These are phyloP conservation scores for Spea hammondii DNA, from an alignment of 2,797 vertebrate genomes.

Conservation along the genomic window DNA sequence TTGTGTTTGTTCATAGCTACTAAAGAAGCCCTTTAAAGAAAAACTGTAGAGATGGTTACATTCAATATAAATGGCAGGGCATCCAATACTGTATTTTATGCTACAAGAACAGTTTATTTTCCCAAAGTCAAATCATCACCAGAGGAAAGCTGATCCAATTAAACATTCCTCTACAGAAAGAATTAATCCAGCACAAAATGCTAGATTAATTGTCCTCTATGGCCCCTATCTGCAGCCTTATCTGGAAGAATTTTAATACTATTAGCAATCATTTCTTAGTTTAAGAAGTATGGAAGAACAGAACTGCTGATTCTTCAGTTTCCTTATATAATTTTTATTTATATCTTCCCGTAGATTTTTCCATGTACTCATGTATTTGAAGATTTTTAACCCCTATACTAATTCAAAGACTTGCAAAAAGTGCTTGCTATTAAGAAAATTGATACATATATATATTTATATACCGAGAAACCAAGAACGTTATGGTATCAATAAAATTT, in stretches of 20 bases:
- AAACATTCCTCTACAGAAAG: slow-evolving; percentile 8
- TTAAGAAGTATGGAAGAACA: neutral
- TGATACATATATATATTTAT: too few relatives aligned
- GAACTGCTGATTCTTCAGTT: neutral
- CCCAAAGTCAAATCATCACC: slow-evolving; percentile 13
- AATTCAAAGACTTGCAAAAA: too few relatives aligned
- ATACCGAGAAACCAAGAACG: too few relatives aligned
- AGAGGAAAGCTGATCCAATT: slow-evolving; percentile 17
- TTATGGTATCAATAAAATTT: too few relatives aligned
- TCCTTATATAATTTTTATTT: too few relatives aligned
- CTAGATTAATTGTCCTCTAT: slow-evolving; percentile 19
- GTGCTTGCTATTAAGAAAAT: too few relatives aligned
- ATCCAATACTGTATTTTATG: neutral
- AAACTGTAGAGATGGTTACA: neutral
- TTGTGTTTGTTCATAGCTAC: neutral
- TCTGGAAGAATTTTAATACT: slow-evolving; percentile 13
- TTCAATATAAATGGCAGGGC: neutral
- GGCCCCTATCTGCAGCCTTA: neutral
- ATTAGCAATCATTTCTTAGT: slow-evolving; percentile 9
- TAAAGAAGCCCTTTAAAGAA: neutral
- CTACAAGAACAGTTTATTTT: neutral
- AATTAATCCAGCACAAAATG: slow-evolving; percentile 11
- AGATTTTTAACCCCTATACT: too few relatives aligned
- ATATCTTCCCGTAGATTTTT: too few relatives aligned
- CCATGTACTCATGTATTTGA: too few relatives aligned